Evolutionary conservation across 2,888 invertebrate species (phyloP), one percentile per base, ranked within the genome.

Genomic region (Sipha maydis): DNA sequence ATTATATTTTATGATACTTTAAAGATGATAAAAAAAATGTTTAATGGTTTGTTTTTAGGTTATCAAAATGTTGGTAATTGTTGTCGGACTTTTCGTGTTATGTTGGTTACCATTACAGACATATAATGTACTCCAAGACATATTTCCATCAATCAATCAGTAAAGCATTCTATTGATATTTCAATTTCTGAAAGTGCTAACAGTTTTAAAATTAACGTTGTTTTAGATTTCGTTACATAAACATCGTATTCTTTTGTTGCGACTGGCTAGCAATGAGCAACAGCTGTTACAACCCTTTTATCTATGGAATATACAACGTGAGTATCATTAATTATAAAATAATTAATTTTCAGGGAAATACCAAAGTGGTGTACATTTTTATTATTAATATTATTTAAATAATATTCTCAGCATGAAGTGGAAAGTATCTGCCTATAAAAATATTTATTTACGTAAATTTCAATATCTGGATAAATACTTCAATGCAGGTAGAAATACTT

Each of bases 261-360:
- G 97, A 97, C 92, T 96, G 96, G 96, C 92, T 97, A 91, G 96
- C 96, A 1, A 97, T 97, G 96, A 96, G 96, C 91, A 97, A 97
- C 91, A 96, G 96, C 89, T 97, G 97, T 92, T 96, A 96, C 92
- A 97, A 97, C 92, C 97, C 97, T 0, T 97, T 97, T 91, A 97
- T 97, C 91, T 97, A 97, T 91, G 97, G 96, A 67, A 95, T 97
- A 90, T 96, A 96, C 91, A 97, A 97, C 91, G 97, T 97, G 92
- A 96, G 95, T 94, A 79, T 25, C 67, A 73, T 28, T 79, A 69
- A 48, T 28, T 31, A 2, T 54, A 28, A 2, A 48, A 48, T 48
- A 11, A 48, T 14, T 11, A 11, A 14, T 48, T 48, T 48, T 48
- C 48, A 48, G 14, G 14, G 48, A 48, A 48, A 48, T 48, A 48